These are phyloP conservation scores for Argya squamiceps DNA, from an alignment of 2,797 vertebrate species.

Conservation along the genomic window DNA sequence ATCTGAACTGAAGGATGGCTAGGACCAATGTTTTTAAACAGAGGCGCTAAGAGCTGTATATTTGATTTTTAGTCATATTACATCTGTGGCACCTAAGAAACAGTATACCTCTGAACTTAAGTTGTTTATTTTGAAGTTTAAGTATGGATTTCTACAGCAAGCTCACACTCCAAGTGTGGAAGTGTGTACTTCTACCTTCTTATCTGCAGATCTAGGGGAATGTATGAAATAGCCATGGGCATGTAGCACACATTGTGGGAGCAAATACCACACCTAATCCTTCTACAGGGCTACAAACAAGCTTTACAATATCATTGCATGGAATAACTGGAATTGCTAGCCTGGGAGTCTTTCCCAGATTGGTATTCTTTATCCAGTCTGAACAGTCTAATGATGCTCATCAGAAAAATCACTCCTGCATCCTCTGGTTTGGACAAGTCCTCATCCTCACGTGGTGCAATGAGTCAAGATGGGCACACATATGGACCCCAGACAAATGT, in stretches of 20 bases:
- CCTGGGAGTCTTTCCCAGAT: background rate
- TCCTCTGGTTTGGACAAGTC: background rate
- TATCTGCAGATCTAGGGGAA: background rate
- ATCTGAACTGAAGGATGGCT: background rate
- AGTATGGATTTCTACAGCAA: background rate
- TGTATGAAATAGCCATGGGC: background rate
- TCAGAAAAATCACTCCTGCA: background rate
- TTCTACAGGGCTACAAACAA: background rate
- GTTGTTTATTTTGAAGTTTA: background rate
- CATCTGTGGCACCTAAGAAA: background rate
- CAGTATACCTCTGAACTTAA: background rate
- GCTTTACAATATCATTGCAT: background rate
- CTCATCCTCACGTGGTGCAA: background rate
- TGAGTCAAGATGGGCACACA: background rate
- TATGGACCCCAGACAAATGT: fast-evolving
- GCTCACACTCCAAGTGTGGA: background rate
- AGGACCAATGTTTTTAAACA: background rate
- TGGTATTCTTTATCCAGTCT: background rate
- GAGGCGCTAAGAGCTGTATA: fast-evolving
- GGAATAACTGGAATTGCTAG: background rate
- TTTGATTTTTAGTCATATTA: background rate
- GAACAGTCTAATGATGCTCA: background rate
- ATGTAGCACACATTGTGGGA: background rate
- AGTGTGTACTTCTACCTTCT: background rate
- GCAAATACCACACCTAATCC: background rate